Evolutionary conservation across 2,113 vertebrate genomes (phyloP), one percentile per base, ranked within the genome.

Genomic region (Phaetusa simplex): DNA sequence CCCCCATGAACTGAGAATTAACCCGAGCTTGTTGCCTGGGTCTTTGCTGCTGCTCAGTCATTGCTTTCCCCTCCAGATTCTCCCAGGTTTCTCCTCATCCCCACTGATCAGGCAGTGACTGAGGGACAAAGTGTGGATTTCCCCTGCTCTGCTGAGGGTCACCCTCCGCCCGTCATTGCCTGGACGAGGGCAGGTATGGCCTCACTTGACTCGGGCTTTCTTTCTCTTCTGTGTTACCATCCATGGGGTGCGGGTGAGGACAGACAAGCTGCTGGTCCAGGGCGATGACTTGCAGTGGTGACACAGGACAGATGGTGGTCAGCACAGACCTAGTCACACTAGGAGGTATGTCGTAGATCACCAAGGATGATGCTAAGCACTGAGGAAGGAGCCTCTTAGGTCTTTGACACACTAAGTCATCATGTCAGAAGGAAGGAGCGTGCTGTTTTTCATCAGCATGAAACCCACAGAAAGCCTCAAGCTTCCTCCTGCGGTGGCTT

Each of bases 111-210:
- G 97, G 97, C 98, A 3, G 98, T 98, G 38, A 97, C 98, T 12
- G 99, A 99, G 93, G 98, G 99, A 34, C 98, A 99, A 79, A 98
- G 98, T 0, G 99, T 99, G 83, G 99, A 99, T 72, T 99, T 99
- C 55, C 97, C 96, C 27, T 99, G 99, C 66, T 98, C 99, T 94
- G 99, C 99, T 2, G 98, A 97, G 5, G 99, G 99, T 24, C 98
- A 98, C 82, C 99, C 99, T 11, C 95, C 98, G 15, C 99, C 99
- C 0, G 98, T 99, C 81, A 99, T 99, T 22, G 97, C 99, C 85
- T 99, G 99, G 99, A 99, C 99, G 0, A 98, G 98, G 38, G 98
- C 98, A 82, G 99, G 98, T 99, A 98, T 55, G 69, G 80, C 62
- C 43, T 88, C 7, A 1, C 23, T 58, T 49, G 6, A 6, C 36